Conservation (phyloP, 2,797 vertebrate species). For the Macroramphosus scolopax region DNA sequence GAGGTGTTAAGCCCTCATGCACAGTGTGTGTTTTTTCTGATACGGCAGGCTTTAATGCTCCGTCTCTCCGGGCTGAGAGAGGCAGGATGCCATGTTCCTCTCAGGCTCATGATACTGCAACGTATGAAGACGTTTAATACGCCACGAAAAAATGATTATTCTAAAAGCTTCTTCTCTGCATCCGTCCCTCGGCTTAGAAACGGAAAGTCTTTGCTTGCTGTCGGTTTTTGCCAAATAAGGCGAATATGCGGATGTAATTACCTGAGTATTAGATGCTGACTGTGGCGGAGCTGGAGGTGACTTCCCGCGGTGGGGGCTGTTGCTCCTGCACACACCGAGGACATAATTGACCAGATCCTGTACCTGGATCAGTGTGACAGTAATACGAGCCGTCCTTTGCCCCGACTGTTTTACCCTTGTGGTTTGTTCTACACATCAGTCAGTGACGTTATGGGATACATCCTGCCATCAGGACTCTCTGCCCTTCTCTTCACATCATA, state of each 20-base stretch:
- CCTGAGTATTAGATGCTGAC: constrained; percentile 38
- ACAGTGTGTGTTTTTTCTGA: constrained; percentile 49
- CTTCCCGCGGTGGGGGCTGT: no score
- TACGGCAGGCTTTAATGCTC: constrained; percentile 50
- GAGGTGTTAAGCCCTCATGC: constrained; percentile 29
- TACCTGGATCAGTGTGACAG: constrained; percentile 35
- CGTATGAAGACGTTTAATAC: constrained; percentile 27
- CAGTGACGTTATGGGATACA: no score
- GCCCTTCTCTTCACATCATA: no score
- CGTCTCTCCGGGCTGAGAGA: constrained; percentile 29
- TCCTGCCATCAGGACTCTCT: no score
- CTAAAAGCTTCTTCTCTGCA: constrained; percentile 23
- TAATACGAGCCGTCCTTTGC: constrained; percentile 54
- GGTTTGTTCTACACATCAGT: constrained; percentile 27
- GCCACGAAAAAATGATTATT: constrained; percentile 43
- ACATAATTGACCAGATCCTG: constrained; percentile 44
- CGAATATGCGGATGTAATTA: constrained; percentile 17
- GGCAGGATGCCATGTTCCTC: constrained; percentile 39
- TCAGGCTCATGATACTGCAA: constrained; percentile 30
- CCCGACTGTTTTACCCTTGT: constrained; percentile 12
- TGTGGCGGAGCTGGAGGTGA: constrained; percentile 51
- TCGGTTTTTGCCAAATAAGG: constrained; percentile 17
- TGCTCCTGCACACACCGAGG: constrained; percentile 41
- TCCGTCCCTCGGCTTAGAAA: constrained; percentile 18
- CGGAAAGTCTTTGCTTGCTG: constrained; percentile 8